These are phyloP conservation scores for Rhodophaea formosa DNA, from an alignment of 2,888 invertebrate genomes.

Conservation along the genomic window DNA sequence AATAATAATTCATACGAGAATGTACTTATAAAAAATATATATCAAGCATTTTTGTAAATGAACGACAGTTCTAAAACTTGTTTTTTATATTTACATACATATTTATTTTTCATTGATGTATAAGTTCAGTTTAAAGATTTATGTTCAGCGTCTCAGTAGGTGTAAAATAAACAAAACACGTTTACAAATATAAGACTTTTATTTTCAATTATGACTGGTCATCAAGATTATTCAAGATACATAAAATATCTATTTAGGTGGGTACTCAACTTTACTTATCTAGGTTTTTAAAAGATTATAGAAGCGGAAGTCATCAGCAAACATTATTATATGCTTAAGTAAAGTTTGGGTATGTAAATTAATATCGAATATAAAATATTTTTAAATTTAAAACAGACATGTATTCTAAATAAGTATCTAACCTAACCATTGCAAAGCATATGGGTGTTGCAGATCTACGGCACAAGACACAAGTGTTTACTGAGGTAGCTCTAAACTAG, in stretches of 20 bases:
- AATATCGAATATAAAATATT: background rate
- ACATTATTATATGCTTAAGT: background rate
- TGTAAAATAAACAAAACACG: background rate
- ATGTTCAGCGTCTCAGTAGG: too few relatives aligned
- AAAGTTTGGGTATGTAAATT: too few relatives aligned
- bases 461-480: constrained; percentile 5
- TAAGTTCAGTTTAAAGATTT: too few relatives aligned
- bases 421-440: background rate
- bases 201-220: background rate
- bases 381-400: background rate
- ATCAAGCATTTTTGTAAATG: too few relatives aligned
- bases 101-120: too few relatives aligned
- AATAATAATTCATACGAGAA: too few relatives aligned
- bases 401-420: background rate
- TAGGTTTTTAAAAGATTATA: background rate
- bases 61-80: too few relatives aligned
- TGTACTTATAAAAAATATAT: too few relatives aligned
- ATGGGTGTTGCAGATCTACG: background rate
- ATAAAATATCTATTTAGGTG: background rate
- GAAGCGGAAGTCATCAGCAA: constrained; percentile 16
- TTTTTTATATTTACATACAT: too few relatives aligned
- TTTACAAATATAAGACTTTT: constrained; percentile 9
- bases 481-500: constrained; percentile 2
- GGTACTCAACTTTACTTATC: constrained; percentile 1
- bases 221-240: background rate